These are phyloP conservation scores for Dicaeum eximium DNA, from an alignment of 2,113 vertebrate genomes.

Conservation along the genomic window DNA sequence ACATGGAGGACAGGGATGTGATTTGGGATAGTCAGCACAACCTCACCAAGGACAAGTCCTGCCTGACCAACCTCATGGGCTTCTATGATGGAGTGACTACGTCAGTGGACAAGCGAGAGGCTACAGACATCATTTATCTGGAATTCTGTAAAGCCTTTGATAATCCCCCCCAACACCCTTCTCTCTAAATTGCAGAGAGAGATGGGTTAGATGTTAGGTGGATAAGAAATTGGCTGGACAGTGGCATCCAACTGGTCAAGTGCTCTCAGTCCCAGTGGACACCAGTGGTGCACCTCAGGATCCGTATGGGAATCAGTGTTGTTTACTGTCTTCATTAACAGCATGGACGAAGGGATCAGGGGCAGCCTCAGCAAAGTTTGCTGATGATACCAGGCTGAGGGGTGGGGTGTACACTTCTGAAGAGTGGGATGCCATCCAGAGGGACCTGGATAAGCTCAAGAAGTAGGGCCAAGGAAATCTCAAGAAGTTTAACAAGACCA, in stretches of 20 bases:
- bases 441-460: neutral
- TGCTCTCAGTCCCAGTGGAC: neutral
- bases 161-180: neutral
- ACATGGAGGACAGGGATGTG: neutral
- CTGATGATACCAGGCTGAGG: neutral
- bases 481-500: neutral
- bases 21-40: neutral
- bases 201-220: neutral
- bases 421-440: neutral
- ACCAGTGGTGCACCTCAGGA: too few species aligned
- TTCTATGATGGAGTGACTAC: neutral
- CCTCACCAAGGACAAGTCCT: neutral
- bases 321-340: too few species aligned
- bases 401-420: too few species aligned
- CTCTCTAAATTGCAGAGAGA: neutral
- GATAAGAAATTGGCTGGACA: neutral
- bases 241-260: neutral
- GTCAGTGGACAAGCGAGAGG: neutral
- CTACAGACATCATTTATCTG: neutral
- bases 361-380: neutral
- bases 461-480: neutral
- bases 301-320: fast-evolving
- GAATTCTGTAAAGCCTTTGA: neutral
- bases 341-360: neutral
- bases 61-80: too few species aligned